Evolutionary conservation across 2,797 vertebrate genomes (phyloP).

Genomic region (Nannoperca australis): DNA sequence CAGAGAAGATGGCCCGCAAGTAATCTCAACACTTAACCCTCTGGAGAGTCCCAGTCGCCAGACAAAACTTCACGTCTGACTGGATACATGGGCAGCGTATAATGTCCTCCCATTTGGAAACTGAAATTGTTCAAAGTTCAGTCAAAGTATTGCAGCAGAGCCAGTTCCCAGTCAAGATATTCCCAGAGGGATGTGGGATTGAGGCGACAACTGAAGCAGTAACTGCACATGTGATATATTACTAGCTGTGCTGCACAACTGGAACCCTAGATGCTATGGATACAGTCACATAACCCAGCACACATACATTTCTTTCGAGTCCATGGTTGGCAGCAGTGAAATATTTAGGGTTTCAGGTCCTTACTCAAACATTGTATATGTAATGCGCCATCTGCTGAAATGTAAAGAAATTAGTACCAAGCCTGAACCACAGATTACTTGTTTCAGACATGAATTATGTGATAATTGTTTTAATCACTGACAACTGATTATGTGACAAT

Average conservation of each 20-base stretch:
- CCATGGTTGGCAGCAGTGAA: background rate
- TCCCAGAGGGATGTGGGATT: constrained; percentile 41
- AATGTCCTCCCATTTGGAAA: constrained; percentile 65
- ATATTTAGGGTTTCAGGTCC: background rate
- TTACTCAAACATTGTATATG: constrained; percentile 8
- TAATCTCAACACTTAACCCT: constrained; percentile 69
- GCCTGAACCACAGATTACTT: constrained; percentile 13
- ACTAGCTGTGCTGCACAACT: constrained; percentile 23
- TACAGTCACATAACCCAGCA: constrained; percentile 7
- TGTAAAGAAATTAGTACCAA: constrained; percentile 5
- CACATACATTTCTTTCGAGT: constrained; percentile 7
- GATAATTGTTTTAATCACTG: constrained; percentile 35
- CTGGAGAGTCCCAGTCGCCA: constrained; percentile 50
- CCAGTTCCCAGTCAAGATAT: constrained; percentile 44
- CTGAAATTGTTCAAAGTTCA: constrained; percentile 62
- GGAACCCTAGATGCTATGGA: background rate
- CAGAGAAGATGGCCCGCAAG: constrained; percentile 65
- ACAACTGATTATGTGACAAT: constrained; percentile 30
- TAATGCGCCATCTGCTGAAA: constrained; percentile 16
- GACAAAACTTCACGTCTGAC: constrained; percentile 64
- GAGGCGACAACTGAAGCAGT: constrained; percentile 45
- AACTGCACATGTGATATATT: constrained; percentile 36
- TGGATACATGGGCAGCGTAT: constrained; percentile 53
- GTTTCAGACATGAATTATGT: constrained; percentile 37
- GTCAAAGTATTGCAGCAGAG: constrained; percentile 46